These are phyloP conservation scores for Aviceda subcristata DNA, from an alignment of 2,113 vertebrate species.

Conservation along the genomic window DNA sequence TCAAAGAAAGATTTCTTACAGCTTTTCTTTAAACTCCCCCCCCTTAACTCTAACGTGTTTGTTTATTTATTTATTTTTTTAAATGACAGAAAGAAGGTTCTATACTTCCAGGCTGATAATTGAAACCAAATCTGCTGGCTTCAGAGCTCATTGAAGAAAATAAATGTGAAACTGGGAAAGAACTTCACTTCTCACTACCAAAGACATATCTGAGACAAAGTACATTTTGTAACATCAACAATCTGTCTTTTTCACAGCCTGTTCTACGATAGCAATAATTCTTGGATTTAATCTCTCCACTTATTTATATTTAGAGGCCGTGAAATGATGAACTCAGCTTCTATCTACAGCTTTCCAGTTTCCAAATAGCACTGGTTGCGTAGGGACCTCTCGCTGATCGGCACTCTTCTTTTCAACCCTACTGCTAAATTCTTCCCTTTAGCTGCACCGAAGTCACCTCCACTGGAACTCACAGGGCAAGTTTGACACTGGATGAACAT, in stretches of 20 bases:
- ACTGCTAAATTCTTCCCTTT: background rate
- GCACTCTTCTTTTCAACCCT: background rate
- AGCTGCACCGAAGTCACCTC: background rate
- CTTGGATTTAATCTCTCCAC: conserved; percentile 20
- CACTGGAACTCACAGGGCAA: background rate
- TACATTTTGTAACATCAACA: conserved; percentile 29
- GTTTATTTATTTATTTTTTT: background rate
- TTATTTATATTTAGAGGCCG: conserved; percentile 45
- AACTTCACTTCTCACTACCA: conserved; percentile 1
- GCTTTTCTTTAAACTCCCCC: background rate
- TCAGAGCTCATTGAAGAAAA: background rate
- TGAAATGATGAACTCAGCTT: conserved; percentile 48
- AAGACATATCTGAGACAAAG: conserved; percentile 23
- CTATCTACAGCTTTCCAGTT: conserved; percentile 23
- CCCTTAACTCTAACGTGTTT: background rate
- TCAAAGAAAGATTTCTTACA: background rate
- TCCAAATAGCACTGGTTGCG: background rate
- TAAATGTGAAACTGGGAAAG: conserved; percentile 21
- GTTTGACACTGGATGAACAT: background rate
- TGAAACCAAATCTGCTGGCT: conserved; percentile 26
- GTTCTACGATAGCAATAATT: conserved; percentile 24
- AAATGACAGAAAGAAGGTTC: background rate
- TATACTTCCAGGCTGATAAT: background rate
- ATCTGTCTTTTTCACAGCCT: conserved; percentile 8
- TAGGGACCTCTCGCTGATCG: background rate